These are phyloP conservation scores for Papilio polytes DNA, from an alignment of 1,140 invertebrate species.

Conservation along the genomic window DNA sequence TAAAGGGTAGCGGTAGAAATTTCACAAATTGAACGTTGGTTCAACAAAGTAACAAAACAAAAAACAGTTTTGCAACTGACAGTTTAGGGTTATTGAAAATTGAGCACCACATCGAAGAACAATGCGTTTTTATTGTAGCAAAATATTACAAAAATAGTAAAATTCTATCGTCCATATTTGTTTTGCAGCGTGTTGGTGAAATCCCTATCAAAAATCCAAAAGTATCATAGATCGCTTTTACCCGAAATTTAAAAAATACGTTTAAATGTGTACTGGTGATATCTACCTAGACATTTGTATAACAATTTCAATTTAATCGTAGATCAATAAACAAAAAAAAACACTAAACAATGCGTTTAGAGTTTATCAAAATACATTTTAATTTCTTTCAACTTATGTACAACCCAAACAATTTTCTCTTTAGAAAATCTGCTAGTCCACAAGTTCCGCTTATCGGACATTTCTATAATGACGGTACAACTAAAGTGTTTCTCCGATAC, in stretches of 20 bases:
- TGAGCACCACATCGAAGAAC: neutral
- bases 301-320: no score
- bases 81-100: constrained; percentile 8
- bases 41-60: neutral
- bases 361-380: neutral
- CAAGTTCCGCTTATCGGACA: neutral
- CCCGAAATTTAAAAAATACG: no score
- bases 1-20: neutral
- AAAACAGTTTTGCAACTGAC: neutral
- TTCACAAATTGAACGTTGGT: neutral
- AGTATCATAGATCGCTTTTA: neutral
- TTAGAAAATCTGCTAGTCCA: neutral
- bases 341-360: neutral
- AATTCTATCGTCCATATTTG: no score
- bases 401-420: neutral
- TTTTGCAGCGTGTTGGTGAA: neutral
- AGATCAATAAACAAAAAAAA: no score
- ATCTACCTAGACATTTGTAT: no score
- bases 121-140: constrained; percentile 6
- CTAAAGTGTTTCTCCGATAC: constrained; percentile 13
- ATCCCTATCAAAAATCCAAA: neutral
- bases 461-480: constrained; percentile 11
- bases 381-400: neutral
- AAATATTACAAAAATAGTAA: neutral
- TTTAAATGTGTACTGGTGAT: no score